Base-by-base conservation (phyloP, 2,113 vertebrate genomes). In the Cyphomyrus plagiostoma region DNA sequence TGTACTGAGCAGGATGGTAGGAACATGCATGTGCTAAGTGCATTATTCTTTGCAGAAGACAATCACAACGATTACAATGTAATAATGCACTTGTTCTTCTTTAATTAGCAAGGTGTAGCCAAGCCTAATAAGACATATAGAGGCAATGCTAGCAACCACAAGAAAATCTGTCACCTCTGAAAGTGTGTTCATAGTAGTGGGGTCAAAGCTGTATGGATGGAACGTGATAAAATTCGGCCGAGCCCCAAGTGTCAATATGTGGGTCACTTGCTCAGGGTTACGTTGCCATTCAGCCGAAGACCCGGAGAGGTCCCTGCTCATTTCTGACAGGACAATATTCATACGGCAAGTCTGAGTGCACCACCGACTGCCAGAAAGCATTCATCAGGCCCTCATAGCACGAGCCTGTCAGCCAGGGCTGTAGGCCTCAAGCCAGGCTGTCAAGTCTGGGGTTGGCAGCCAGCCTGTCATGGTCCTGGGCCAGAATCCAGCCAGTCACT, bases 381-480 rank as follows among this genome's bases (percentile, higher is more conserved):
- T 97, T 97, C 97, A 96, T 97, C 97, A 97, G 96, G 93, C 94
- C 93, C 93, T 95, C 92, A 95, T 96, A 97, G 96, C 95, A 94
- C 90, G 95, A 93, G 94, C 95, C 96, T 96, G 96, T 97, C 97
- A 97, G 94, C 95, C 96, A 91, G 85, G 96, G 95, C 96, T 94
- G 93, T 90, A 92, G 96, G 97, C 96, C 96, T 93, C 8, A 92
- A 93, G 97, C 97, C 97, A 98, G 96, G 94, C 95, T 96, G 96
- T 97, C 94, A 95, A 95, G 96, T 94, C 96, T 93, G 93, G 95
- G 98, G 97, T 97, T 94, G 88, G 91, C 94, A 93, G 97, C 98
- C 98, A 98, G 97, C 93, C 96, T 97, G 97, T 98, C 97, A 97
- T 96, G 97, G 96, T 93, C 95, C 95, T 95, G 92, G 97, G 97